A percentile compares a stretch with the other conserved stretches of the same genome.
phyloP scores from a whole-genome alignment of 2,888 invertebrate species.

The Andrena bucephala region DNA sequence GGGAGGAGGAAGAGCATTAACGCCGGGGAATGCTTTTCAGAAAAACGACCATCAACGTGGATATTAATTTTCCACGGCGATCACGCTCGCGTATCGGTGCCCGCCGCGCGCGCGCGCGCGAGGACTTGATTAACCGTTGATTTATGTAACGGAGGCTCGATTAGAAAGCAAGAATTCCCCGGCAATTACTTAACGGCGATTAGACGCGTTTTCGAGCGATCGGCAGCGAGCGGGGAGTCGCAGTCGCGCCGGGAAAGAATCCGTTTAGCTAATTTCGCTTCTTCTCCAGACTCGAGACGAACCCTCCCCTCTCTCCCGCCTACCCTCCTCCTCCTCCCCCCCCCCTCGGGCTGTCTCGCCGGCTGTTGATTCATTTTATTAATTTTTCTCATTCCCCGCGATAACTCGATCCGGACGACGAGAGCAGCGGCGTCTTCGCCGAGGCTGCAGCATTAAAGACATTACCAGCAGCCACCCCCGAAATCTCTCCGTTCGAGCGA shows the following conservation, averaged over 20 bases:
- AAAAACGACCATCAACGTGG: conserved; percentile 15
- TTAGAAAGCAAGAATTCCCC: conserved; percentile 10
- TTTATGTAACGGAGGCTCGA: conserved; percentile 28
- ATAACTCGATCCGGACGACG: conserved; percentile 80
- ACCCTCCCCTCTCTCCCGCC: too few relatives aligned
- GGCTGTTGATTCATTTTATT: conserved; percentile 83
- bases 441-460: conserved; percentile 69
- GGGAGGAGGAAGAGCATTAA: conserved; percentile 36
- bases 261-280: conserved; percentile 81
- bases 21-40: conserved; percentile 6
- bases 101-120: conserved; percentile 6
- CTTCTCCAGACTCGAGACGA: conserved; percentile 54
- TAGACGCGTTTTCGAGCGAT: conserved; percentile 53
- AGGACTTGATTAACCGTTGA: conserved; percentile 24
- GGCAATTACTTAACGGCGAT: conserved; percentile 46
- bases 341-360: conserved; percentile 69
- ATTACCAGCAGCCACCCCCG: conserved; percentile 76
- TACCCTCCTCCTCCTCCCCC: background rate
- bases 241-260: conserved; percentile 70
- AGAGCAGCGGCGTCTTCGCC: conserved; percentile 65
- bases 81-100: conserved; percentile 5
- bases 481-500: conserved; percentile 70
- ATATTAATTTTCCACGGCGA: conserved; percentile 29
- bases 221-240: conserved; percentile 18
- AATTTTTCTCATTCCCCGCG: conserved; percentile 80